phyloP scores from a whole-genome alignment of 2,113 vertebrate genomes.

The Xyrauchen texanus region DNA sequence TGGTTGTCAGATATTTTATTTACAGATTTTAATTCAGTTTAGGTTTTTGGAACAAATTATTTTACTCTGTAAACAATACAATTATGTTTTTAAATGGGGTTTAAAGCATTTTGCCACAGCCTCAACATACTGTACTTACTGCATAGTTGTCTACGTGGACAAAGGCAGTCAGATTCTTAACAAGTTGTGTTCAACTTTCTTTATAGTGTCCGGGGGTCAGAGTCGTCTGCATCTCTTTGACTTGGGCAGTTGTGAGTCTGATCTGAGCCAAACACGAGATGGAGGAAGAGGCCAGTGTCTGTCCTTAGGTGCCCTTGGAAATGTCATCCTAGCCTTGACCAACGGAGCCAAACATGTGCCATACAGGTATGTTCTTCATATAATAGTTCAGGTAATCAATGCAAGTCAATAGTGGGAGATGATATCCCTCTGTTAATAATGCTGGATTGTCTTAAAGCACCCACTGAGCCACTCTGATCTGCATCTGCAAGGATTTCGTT shows the following conservation, averaged over 20 bases:
- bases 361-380: slow-evolving; percentile 81
- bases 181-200: background rate
- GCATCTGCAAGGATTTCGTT: slow-evolving; percentile 8
- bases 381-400: too few relatives aligned
- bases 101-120: too few relatives aligned
- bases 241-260: slow-evolving; percentile 90
- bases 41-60: too few relatives aligned
- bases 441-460: too few relatives aligned
- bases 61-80: too few relatives aligned
- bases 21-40: too few relatives aligned
- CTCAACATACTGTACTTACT: too few relatives aligned
- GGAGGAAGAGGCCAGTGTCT: slow-evolving; percentile 84
- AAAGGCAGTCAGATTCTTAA: background rate
- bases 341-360: slow-evolving; percentile 97
- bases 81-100: too few relatives aligned
- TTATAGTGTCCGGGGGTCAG: slow-evolving; percentile 88
- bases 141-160: too few relatives aligned
- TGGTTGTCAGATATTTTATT: too few relatives aligned
- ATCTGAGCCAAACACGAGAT: slow-evolving; percentile 83
- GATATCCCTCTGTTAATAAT: too few relatives aligned
- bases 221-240: slow-evolving; percentile 96
- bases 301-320: slow-evolving; percentile 90
- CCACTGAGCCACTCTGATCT: background rate
- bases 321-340: slow-evolving; percentile 91
- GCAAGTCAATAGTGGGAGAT: too few relatives aligned